phyloP scores from a whole-genome alignment of 2,113 vertebrate genomes.

The Hiodon alosoides region DNA sequence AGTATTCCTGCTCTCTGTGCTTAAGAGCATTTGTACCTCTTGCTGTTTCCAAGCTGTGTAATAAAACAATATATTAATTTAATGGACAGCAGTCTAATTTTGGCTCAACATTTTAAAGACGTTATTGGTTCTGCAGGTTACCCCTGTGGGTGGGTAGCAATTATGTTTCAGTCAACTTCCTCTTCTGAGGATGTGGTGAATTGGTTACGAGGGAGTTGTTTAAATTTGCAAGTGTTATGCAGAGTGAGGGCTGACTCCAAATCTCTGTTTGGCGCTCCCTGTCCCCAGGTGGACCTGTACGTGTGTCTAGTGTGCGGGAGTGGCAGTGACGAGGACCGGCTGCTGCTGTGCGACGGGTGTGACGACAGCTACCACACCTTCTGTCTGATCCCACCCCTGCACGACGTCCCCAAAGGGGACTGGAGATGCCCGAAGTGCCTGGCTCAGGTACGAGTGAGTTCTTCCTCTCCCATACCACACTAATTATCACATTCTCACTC shows the following conservation, averaged over 20 bases:
- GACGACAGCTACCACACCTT: conserved; percentile 98
- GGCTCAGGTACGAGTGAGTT: conserved; percentile 74
- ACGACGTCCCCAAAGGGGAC: conserved; percentile 93
- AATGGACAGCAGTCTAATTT: neutral
- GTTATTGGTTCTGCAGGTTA: neutral
- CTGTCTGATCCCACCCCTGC: conserved; percentile 90
- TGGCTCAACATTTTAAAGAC: too few species aligned
- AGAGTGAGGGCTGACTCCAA: neutral
- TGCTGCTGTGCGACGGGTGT: conserved; percentile 91
- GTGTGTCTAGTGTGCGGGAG: conserved; percentile 88
- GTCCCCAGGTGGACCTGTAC: conserved; percentile 83
- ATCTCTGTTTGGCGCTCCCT: neutral
- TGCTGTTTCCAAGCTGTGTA: neutral
- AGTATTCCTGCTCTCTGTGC: neutral
- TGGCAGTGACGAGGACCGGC: conserved; percentile 83
- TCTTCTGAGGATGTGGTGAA: conserved; percentile 18
- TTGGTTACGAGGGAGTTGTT: neutral
- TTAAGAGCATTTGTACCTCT: neutral
- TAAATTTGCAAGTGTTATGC: neutral
- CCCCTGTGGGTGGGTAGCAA: neutral
- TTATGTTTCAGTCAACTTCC: neutral
- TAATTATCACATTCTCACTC: conserved; percentile 15
- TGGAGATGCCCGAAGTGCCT: conserved; percentile 97
- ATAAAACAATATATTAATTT: neutral
- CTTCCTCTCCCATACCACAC: neutral